A percentile compares a stretch with the other conserved stretches of the same genome.
phyloP scores from a whole-genome alignment of 2,113 vertebrate species.

The Psilopogon haemacephalus region DNA sequence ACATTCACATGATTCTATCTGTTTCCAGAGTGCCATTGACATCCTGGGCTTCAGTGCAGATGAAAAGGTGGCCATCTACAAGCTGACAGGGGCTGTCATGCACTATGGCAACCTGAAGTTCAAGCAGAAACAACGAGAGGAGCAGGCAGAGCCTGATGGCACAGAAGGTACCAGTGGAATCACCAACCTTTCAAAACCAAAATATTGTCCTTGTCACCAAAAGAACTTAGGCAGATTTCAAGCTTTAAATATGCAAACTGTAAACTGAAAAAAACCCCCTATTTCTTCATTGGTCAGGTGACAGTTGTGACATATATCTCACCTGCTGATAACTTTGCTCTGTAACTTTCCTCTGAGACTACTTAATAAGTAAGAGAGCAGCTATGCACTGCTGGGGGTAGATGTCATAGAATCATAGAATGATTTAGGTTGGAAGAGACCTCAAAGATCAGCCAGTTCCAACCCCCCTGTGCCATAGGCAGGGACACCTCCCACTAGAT shows the following conservation, averaged over 20 bases:
- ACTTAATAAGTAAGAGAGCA: background rate
- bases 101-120: conserved; percentile 41
- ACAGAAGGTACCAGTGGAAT: conserved; percentile 77
- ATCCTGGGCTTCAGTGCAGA: conserved; percentile 82
- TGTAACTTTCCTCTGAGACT: background rate
- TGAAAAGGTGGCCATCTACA: conserved; percentile 85
- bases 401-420: no score
- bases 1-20: background rate
- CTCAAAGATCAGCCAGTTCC: no score
- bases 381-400: background rate
- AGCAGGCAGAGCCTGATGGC: conserved; percentile 84
- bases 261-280: background rate
- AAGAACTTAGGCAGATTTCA: conserved; percentile 1
- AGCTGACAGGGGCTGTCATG: conserved; percentile 65
- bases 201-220: background rate
- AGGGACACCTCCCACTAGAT: no score
- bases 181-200: background rate
- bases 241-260: background rate
- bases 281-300: background rate
- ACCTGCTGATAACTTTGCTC: background rate
- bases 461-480: no score
- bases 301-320: background rate
- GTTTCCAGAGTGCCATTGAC: conserved; percentile 79
- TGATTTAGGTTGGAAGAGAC: no score
- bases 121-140: conserved; percentile 87